These are phyloP conservation scores for Pyralis farinalis DNA, from an alignment of 2,888 invertebrate species.

Conservation along the genomic window DNA sequence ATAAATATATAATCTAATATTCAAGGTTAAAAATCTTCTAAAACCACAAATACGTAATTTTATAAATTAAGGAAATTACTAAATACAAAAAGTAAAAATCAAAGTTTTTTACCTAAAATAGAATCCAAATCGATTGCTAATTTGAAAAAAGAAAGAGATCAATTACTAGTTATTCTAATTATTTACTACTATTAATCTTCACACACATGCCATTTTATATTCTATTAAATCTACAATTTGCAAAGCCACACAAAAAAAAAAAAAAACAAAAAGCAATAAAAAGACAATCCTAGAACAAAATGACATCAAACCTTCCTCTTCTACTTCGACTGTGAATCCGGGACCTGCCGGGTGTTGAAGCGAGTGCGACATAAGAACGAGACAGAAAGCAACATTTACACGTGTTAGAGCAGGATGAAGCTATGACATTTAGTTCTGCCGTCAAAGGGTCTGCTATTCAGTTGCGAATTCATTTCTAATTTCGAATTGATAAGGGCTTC, in stretches of 20 bases:
- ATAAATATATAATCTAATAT: no score
- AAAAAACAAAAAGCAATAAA: constrained; percentile 29
- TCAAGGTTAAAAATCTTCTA: no score
- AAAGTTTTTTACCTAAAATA: constrained; percentile 31
- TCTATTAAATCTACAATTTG: constrained; percentile 1
- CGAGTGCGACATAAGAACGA: constrained; percentile 57
- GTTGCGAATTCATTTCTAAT: no score
- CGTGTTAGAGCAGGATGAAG: constrained; percentile 71
- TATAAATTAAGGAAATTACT: not conserved
- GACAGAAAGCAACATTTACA: constrained; percentile 79
- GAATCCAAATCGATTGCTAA: constrained; percentile 37
- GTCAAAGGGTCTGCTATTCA: not conserved
- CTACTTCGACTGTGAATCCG: constrained; percentile 73
- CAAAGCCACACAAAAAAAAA: constrained; percentile 20
- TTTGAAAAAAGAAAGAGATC: constrained; percentile 15
- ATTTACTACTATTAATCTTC: not conserved
- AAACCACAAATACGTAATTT: constrained; percentile 2
- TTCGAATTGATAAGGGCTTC: no score
- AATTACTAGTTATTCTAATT: constrained; percentile 9
- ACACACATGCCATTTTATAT: no score
- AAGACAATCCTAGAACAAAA: constrained; percentile 39
- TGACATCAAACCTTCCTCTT: constrained; percentile 74
- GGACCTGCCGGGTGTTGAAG: constrained; percentile 65
- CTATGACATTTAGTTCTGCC: constrained; percentile 30
- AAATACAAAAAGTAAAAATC: not conserved